Evolutionary conservation across 2,888 invertebrate genomes (phyloP).

Genomic region (Dynastes grantii): DNA sequence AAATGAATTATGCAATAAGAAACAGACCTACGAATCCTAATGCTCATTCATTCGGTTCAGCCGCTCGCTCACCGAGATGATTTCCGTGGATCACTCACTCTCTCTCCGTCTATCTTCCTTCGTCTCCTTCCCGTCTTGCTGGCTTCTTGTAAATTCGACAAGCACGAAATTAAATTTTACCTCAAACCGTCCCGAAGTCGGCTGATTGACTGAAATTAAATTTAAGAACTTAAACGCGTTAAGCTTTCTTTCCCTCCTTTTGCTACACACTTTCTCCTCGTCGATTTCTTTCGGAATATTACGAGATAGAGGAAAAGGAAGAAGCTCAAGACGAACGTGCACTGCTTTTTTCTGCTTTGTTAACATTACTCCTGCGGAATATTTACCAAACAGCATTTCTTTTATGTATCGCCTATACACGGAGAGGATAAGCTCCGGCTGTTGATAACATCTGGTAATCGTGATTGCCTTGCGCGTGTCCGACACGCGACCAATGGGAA

Average conservation of each 20-base stretch:
- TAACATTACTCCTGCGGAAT: conserved; percentile 22
- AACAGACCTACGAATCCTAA: conserved; percentile 61
- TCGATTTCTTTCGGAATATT: conserved; percentile 8
- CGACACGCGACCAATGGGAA: conserved; percentile 59
- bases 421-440: conserved; percentile 55
- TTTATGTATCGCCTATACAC: conserved; percentile 36
- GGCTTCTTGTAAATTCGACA: conserved; percentile 63
- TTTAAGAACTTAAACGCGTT: conserved; percentile 71
- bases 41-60: conserved; percentile 54
- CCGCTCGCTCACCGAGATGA: conserved; percentile 57
- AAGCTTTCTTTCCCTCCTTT: conserved; percentile 65
- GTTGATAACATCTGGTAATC: conserved; percentile 61
- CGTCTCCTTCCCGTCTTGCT: conserved; percentile 11
- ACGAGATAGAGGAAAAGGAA: not conserved
- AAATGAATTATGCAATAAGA: conserved; percentile 68
- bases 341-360: conserved; percentile 28
- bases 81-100: conserved; percentile 47
- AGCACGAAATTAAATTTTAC: conserved; percentile 69
- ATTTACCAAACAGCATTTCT: conserved; percentile 39
- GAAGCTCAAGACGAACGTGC: not conserved
- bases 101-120: not conserved
- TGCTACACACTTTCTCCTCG: conserved; percentile 15
- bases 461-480: conserved; percentile 60
- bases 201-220: conserved; percentile 72
- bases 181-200: conserved; percentile 68